Evolutionary conservation across 30 jellyfish, hydroid and myxozoan genomes (phyloP), one percentile per base, ranked within the genome.

Genomic region (Catostylus mosaicus): DNA sequence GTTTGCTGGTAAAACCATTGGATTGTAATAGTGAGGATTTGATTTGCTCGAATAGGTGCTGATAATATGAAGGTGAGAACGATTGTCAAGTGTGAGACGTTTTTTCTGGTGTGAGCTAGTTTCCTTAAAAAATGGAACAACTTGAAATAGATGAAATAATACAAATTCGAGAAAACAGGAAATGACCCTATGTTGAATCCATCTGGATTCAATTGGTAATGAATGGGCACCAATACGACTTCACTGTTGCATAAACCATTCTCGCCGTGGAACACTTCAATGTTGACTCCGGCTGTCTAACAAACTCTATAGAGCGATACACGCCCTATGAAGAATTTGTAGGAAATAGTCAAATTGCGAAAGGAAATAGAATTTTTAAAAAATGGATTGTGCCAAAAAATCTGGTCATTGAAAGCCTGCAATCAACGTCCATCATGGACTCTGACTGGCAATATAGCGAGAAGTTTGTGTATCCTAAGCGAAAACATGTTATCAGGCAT

Each of bases 321-420:
- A 56, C 69, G 69, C 69, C 69, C 69, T 56, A 56, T 56, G 69
- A 56, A 27, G 69, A 56, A 56, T 56, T 56, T 27, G 69, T 56
- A 27, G 69, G 19, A 56, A 8, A 4, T 56, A 8, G 69, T 3
- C 69, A 20, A 4, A 56, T 7, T 20, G 69, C 19, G 54, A n/a
- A n/a, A 11, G 11, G 18, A 20, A 9, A 46, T 20, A 46, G 60
- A 46, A 9, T 20, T 56, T 7, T 8, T 56, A 19, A 56, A 3
- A 56, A 56, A 4, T 5, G 30, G 24, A 56, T 5, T 27, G 33
- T 5, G 14, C 7, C 14, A 40, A 14, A 40, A 7, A 40, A 40
- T 5, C 54, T 40, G 54, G 14, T 40, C 54, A 40, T 40, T 40
- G 54, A 40, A 40, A 40, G 54, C 54, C 7, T 40, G 54, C 54